phyloP scores from a whole-genome alignment of 2,113 vertebrate genomes.

The Progne subis region DNA sequence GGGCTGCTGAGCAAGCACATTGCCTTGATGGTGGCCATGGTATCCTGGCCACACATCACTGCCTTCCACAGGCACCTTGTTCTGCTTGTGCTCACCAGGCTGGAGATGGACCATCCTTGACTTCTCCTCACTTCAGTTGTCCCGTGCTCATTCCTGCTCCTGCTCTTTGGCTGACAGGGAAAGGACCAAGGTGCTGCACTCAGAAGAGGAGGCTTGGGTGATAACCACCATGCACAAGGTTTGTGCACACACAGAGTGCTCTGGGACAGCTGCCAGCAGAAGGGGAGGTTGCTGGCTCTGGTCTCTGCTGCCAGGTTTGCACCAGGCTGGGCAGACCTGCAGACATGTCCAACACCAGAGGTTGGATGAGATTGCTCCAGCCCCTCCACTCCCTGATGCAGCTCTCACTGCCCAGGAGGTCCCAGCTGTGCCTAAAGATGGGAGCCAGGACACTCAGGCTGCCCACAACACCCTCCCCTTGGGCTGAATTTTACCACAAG shows the following conservation, averaged over 20 bases:
- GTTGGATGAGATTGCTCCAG: not conserved
- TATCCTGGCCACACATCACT: too few relatives aligned
- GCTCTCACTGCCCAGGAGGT: not conserved
- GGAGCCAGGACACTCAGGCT: not conserved
- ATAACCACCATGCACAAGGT: not conserved
- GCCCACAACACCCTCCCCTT: not conserved
- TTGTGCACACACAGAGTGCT: not conserved
- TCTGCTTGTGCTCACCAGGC: not conserved
- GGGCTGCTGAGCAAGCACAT: accelerated
- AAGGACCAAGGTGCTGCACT: not conserved
- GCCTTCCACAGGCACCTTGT: accelerated
- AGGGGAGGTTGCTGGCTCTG: not conserved
- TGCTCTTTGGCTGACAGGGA: not conserved
- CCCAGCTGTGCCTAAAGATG: not conserved
- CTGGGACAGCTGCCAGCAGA: not conserved
- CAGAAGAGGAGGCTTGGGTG: not conserved
- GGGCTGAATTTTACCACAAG: not conserved
- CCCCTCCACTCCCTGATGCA: not conserved
- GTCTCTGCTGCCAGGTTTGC: not conserved
- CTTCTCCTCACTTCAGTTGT: not conserved
- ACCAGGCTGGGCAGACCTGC: not conserved
- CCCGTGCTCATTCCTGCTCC: accelerated
- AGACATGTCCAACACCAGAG: not conserved
- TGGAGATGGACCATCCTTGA: accelerated
- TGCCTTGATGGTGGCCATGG: accelerated